These are phyloP conservation scores for Temnothorax curvispinosus DNA, from an alignment of 1,140 invertebrate genomes.

Conservation along the genomic window DNA sequence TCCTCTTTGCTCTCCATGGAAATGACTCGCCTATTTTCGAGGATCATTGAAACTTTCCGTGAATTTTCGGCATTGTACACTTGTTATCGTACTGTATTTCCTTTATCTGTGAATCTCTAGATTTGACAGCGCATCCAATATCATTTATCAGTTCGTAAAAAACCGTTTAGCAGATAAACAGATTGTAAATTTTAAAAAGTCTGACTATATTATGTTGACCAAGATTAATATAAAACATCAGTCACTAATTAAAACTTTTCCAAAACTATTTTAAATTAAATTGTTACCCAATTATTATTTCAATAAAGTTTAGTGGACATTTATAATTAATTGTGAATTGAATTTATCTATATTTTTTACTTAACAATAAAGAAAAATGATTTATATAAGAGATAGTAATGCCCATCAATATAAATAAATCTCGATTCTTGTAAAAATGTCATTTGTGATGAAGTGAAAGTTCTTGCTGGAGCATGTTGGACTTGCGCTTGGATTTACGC, in stretches of 20 bases:
- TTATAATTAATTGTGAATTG: background rate
- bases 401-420: background rate
- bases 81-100: background rate
- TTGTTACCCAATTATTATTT: background rate
- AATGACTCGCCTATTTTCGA: background rate
- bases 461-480: constrained; percentile 40
- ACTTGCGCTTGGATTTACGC: constrained; percentile 44
- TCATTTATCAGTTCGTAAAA: background rate
- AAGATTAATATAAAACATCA: background rate
- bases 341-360: background rate
- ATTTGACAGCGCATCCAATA: background rate
- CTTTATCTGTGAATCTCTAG: background rate
- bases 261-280: background rate
- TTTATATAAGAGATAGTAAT: background rate
- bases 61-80: background rate
- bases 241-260: background rate
- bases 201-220: background rate
- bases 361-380: background rate
- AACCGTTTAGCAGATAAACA: background rate
- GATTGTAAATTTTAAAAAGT: background rate
- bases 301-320: background rate
- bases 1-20: background rate
- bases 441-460: constrained; percentile 13
- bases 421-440: background rate
- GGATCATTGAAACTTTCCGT: background rate